These are phyloP conservation scores for Rhinichthys osculus DNA, from an alignment of 2,797 vertebrate genomes.

Conservation along the genomic window DNA sequence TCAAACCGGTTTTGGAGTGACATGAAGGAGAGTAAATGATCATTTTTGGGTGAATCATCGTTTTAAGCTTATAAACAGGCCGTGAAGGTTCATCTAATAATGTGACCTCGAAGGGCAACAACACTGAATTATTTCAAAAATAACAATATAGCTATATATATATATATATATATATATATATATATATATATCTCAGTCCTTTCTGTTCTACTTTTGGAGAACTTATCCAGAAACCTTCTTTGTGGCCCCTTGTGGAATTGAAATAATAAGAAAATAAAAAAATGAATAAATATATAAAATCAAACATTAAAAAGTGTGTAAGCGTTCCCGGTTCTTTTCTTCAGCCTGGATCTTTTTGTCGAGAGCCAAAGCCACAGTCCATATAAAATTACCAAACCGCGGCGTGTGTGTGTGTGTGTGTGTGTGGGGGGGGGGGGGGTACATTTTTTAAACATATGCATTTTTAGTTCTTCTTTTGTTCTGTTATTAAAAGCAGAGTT, in stretches of 20 bases:
- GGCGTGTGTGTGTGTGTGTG: conserved; percentile 54
- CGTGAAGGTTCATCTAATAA: background rate
- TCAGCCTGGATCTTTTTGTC: conserved; percentile 76
- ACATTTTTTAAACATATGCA: conserved; percentile 85
- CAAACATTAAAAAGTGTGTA: conserved; percentile 71
- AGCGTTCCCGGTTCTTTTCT: conserved; percentile 62
- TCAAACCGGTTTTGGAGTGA: background rate
- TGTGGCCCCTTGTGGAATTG: conserved; percentile 59
- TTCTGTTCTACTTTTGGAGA: conserved; percentile 18
- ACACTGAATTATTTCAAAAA: conserved; percentile 9
- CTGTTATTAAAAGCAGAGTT: conserved; percentile 85
- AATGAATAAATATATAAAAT: conserved; percentile 80
- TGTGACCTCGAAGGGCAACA: background rate
- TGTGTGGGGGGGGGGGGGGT: conserved; percentile 54
- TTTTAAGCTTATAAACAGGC: background rate
- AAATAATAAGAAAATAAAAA: conserved; percentile 76
- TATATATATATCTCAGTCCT: conserved; percentile 56
- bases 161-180: background rate
- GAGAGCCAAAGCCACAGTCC: conserved; percentile 84
- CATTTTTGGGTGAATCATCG: background rate
- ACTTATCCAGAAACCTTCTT: conserved; percentile 32
- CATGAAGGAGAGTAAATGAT: background rate
- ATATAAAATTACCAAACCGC: conserved; percentile 85
- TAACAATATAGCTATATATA: background rate
- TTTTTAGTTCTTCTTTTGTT: conserved; percentile 86